phyloP scores from a whole-genome alignment of 2,113 vertebrate genomes.

The Tenrec ecaudatus region DNA sequence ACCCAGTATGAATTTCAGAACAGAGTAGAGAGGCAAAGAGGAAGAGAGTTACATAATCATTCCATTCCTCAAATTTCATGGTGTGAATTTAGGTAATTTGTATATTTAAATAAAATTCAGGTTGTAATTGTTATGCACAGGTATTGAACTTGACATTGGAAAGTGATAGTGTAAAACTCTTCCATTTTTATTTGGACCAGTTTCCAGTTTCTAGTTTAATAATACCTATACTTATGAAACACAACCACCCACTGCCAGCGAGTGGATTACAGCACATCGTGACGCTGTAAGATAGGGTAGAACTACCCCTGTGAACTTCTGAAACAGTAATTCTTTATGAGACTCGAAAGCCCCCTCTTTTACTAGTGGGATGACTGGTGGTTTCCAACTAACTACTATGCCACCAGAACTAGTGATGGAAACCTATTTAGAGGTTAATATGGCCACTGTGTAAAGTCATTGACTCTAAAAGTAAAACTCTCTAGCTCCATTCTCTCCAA shows the following conservation, averaged over 20 bases:
- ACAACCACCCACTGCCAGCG: too few relatives aligned
- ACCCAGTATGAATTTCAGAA: conserved; percentile 64
- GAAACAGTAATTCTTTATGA: too few relatives aligned
- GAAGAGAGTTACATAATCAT: conserved; percentile 11
- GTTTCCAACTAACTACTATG: too few relatives aligned
- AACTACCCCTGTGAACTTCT: too few relatives aligned
- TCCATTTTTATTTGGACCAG: not conserved
- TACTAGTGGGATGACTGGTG: too few relatives aligned
- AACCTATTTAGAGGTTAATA: conserved; percentile 63
- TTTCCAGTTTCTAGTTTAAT: conserved; percentile 58
- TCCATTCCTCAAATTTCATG: conserved; percentile 50
- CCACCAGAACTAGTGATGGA: not conserved
- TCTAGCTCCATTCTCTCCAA: conserved; percentile 38
- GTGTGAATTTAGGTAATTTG: conserved; percentile 65
- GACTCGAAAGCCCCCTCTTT: too few relatives aligned
- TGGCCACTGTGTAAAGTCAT: conserved; percentile 58
- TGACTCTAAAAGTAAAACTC: conserved; percentile 58
- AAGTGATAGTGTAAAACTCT: conserved; percentile 56
- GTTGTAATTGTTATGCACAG: conserved; percentile 44
- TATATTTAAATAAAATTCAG: conserved; percentile 70
- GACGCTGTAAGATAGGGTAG: too few relatives aligned
- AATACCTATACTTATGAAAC: conserved; percentile 28
- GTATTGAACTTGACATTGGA: conserved; percentile 72
- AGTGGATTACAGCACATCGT: too few relatives aligned
- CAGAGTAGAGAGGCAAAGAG: conserved; percentile 4